Base-by-base conservation (phyloP, 92 coral and sea anemone species). In the Porites lobata region DNA sequence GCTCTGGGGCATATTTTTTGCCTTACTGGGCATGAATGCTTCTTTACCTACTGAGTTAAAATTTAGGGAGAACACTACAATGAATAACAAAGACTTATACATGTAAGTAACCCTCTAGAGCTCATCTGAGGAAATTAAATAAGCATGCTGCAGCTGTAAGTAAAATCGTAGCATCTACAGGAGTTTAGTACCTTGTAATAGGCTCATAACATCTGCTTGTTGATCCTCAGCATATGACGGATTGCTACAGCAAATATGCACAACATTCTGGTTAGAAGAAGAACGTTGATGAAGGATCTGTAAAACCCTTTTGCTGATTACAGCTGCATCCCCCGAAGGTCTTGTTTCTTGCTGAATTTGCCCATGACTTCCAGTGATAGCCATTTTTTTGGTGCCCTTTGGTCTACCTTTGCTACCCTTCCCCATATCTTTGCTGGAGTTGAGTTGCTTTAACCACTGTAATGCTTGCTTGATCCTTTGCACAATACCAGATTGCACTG, bases 401-500 rank as follows among this genome's bases (percentile, higher is more conserved):
- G 72, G 67, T 9, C 50, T 22, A n/a, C 92, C 69, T 20, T 88
- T 81, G 12, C 77, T 65, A 7, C 89, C 83, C 15, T 93, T 93
- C 1, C 93, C 91, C 18, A 81, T 89, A 9, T 69, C 43, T 66
- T 71, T 94, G 62, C 75, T 59, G 69, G 24, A 76, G 61, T 82
- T 85, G 32, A 92, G 52, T 32, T 22, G 58, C 82, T 96, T 94
- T 7, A 96, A 89, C 71, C 68, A 70, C 54, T 90, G 79, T 17
- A 96, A 57, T 19, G 93, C 89, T 15, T 84, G 87, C 43, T 81
- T 82, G 32, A 94, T 94, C 66, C 87, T 88, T 59, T 86, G 82
- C 54, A 94, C 85, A 11, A 92, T 54, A 12, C 98, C 98, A 14
- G 98, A 94, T 81, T 96, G 98, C 52, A 96, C 94, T 66, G 98